These are phyloP conservation scores for Chrysogorgia sp. DNA, from an alignment of 92 coral and sea anemone genomes.

Conservation along the genomic window DNA sequence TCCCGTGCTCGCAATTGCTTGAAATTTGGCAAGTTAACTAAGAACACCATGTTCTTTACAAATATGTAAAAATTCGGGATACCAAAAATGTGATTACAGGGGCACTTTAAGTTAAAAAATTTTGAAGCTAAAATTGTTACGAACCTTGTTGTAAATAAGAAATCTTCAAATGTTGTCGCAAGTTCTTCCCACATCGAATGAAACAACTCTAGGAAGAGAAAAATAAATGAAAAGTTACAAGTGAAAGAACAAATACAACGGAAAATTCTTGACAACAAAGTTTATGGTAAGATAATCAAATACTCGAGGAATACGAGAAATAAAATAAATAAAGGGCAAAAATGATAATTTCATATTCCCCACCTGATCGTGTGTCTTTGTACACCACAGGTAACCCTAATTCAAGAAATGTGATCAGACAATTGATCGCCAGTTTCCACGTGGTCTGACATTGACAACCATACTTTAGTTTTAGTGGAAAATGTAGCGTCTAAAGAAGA, in stretches of 20 bases:
- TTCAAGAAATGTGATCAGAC: constrained; percentile 77
- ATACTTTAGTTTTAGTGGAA: constrained; percentile 89
- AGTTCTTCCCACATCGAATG: constrained; percentile 98
- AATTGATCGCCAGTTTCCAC: constrained; percentile 95
- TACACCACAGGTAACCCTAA: constrained; percentile 88
- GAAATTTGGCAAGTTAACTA: too few relatives aligned
- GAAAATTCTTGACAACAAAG: neutral
- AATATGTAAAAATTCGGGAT: too few relatives aligned
- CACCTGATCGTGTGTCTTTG: constrained; percentile 56
- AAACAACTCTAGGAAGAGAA: constrained; percentile 70
- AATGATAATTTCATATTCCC: too few relatives aligned
- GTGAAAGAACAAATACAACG: neutral
- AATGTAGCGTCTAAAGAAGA: constrained; percentile 71
- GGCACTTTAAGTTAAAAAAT: too few relatives aligned
- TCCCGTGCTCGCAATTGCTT: too few relatives aligned
- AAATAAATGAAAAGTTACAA: neutral
- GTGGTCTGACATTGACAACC: constrained; percentile 96
- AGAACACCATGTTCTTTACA: too few relatives aligned
- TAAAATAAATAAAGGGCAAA: too few relatives aligned
- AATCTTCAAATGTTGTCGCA: constrained; percentile 86
- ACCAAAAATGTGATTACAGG: too few relatives aligned
- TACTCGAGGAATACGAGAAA: too few relatives aligned
- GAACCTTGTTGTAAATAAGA: constrained; percentile 92
- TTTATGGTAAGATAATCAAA: too few relatives aligned
- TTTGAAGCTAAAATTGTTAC: constrained; percentile 17